These are phyloP conservation scores for Rhinophrynus dorsalis DNA, from an alignment of 2,797 vertebrate species.

Conservation along the genomic window DNA sequence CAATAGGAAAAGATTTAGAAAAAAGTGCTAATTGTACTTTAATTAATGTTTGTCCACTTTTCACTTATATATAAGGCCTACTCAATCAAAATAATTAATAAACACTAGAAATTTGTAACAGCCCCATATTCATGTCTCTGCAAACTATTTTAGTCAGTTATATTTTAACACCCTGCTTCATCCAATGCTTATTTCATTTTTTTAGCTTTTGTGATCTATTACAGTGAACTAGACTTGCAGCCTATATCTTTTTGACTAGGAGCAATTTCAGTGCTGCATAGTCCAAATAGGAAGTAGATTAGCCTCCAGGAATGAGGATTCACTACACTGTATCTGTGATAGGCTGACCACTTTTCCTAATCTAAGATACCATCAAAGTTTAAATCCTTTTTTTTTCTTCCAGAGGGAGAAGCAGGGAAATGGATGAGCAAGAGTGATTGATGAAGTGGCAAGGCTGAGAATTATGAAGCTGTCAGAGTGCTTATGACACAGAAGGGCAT, in stretches of 20 bases:
- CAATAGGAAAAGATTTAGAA: no score
- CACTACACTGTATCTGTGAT: constrained; percentile 19
- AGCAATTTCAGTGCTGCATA: neutral
- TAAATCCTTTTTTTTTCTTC: constrained; percentile 19
- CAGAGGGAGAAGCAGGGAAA: constrained; percentile 11
- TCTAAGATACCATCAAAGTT: constrained; percentile 21
- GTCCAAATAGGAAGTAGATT: constrained; percentile 5
- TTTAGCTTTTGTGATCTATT: neutral
- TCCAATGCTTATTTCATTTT: neutral
- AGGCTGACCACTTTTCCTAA: constrained; percentile 23
- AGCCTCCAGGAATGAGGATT: constrained; percentile 18
- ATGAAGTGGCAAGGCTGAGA: constrained; percentile 17
- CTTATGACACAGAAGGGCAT: constrained; percentile 42
- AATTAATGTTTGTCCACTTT: no score
- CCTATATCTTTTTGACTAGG: constrained; percentile 1
- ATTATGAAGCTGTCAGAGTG: constrained; percentile 38
- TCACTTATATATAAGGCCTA: no score
- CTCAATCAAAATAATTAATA: no score
- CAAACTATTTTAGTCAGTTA: no score
- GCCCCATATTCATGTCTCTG: no score
- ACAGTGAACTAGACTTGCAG: constrained; percentile 5
- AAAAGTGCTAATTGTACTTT: no score
- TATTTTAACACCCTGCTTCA: no score
- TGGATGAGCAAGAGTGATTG: constrained; percentile 24
- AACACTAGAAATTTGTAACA: neutral